Evolutionary conservation across 2,113 vertebrate species (phyloP).

Genomic region (Nothobranchius kuhntae): DNA sequence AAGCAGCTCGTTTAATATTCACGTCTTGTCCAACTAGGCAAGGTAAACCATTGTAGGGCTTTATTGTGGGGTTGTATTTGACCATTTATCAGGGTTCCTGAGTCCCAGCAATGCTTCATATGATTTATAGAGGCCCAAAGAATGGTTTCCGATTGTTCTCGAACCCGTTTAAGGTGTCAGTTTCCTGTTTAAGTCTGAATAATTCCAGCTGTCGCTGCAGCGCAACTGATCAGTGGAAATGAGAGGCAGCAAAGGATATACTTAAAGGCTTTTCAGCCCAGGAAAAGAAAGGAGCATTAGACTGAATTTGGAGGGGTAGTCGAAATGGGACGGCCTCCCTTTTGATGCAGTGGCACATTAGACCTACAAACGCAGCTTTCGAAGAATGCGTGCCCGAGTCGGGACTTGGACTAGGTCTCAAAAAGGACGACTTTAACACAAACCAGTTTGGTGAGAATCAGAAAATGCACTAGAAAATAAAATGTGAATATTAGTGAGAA

Average conservation of each 20-base stretch:
- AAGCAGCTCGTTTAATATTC: too few species aligned
- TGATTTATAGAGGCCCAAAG: too few species aligned
- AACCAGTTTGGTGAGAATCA: conserved; percentile 1
- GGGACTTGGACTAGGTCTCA: background rate
- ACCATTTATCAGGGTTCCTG: too few species aligned
- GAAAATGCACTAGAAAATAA: background rate
- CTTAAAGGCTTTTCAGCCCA: background rate
- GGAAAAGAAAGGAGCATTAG: background rate
- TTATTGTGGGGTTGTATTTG: too few species aligned
- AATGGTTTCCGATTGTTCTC: background rate
- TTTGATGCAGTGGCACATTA: background rate
- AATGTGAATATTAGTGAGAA: background rate
- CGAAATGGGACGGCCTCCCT: background rate
- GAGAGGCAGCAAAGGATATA: background rate
- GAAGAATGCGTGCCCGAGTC: background rate
- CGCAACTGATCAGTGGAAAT: background rate
- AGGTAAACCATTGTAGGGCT: too few species aligned
- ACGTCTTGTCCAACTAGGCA: too few species aligned
- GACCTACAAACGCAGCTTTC: background rate
- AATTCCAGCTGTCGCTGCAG: background rate
- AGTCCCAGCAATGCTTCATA: too few species aligned
- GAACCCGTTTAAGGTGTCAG: background rate
- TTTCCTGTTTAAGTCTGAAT: background rate
- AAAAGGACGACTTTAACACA: background rate
- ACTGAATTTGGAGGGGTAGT: background rate